These are phyloP conservation scores for Megastigmus dorsalis DNA, from an alignment of 2,888 invertebrate genomes.

Conservation along the genomic window DNA sequence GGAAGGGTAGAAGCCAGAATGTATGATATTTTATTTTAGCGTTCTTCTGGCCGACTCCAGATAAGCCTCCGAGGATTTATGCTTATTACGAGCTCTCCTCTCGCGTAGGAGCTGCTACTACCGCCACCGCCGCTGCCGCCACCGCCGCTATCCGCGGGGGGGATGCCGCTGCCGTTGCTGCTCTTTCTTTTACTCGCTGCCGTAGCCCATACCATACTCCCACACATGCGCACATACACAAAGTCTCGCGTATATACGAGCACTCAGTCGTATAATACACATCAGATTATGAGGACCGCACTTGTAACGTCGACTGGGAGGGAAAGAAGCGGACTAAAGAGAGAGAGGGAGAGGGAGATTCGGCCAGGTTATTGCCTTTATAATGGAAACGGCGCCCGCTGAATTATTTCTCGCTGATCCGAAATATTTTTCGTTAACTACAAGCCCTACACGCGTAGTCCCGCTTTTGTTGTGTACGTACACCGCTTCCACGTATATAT, in stretches of 20 bases:
- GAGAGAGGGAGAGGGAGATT: constrained; percentile 7
- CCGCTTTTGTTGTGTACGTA: too few relatives aligned
- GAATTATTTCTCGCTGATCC: constrained; percentile 59
- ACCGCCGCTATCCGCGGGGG: constrained; percentile 58
- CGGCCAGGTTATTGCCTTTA: constrained; percentile 66
- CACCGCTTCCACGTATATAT: too few relatives aligned
- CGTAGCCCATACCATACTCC: background rate
- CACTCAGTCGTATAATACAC: constrained; percentile 64
- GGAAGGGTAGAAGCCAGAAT: constrained; percentile 68
- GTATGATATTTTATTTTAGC: constrained; percentile 74
- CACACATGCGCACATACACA: background rate
- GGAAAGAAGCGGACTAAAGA: constrained; percentile 9
- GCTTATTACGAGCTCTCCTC: constrained; percentile 72
- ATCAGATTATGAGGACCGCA: constrained; percentile 66
- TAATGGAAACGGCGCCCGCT: constrained; percentile 64
- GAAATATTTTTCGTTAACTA: constrained; percentile 53
- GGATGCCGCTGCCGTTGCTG: constrained; percentile 48
- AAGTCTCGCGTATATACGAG: constrained; percentile 8
- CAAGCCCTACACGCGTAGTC: constrained; percentile 2
- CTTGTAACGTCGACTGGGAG: constrained; percentile 58
- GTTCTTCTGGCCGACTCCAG: constrained; percentile 71
- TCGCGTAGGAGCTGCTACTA: constrained; percentile 30
- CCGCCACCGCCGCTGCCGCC: background rate
- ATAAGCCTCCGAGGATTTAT: constrained; percentile 74
- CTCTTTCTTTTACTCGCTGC: constrained; percentile 49